Percentiles rank a stretch among this genome's conserved stretches.
Conservation (phyloP, 53 echinoderm and acorn worm genomes). For the Stichopus horrens region DNA sequence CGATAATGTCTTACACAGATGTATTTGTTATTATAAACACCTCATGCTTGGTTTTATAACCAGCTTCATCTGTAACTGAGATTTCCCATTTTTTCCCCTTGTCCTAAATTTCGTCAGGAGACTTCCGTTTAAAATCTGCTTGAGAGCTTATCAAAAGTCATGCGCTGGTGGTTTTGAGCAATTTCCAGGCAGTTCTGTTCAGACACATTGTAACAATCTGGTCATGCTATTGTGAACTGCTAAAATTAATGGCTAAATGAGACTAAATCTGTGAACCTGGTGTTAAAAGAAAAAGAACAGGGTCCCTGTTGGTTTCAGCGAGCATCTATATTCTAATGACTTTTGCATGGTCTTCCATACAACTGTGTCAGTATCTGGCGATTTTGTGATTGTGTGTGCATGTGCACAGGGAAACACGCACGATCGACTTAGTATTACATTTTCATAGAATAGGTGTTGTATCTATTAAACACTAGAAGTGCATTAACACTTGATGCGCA, state of each 20-base stretch:
- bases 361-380: no score
- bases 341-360: no score
- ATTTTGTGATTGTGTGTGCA: no score
- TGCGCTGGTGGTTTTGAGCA: neutral
- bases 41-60: slow-evolving; percentile 19
- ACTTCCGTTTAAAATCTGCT: neutral
- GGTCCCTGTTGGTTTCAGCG: no score
- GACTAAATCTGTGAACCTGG: neutral
- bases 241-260: neutral
- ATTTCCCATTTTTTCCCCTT: neutral
- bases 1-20: neutral
- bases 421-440: no score
- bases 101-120: neutral
- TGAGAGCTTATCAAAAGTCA: neutral
- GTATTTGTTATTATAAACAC: slow-evolving; percentile 23
- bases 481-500: no score
- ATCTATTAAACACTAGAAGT: no score
- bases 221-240: neutral
- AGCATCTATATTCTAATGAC: no score
- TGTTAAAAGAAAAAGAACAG: no score
- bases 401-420: no score
- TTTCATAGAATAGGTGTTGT: no score
- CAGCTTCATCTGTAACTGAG: slow-evolving; percentile 9
- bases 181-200: neutral
- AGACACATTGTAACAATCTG: neutral